Evolutionary conservation across 1,140 invertebrate genomes (phyloP), one percentile per base, ranked within the genome.

Genomic region (Zaprionus capensis): DNA sequence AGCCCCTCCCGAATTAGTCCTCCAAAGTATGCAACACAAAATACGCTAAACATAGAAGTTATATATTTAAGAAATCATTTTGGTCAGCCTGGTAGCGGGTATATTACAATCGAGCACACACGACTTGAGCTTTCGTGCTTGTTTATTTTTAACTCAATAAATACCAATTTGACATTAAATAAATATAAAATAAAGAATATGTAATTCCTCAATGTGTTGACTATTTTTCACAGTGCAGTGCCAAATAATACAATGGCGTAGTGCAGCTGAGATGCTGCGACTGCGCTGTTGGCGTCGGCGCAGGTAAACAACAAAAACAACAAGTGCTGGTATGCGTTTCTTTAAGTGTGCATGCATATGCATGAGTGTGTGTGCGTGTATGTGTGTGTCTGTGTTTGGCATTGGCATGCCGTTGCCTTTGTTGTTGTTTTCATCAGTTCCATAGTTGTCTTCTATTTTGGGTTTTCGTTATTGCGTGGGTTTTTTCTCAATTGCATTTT

Each of bases 401-500:
- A 78, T 81, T 70, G 75, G 80, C 59, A 80, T 87, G 73, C 86
- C 46, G 74, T 79, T 62, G 66, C 22, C 22, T 57, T 76, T 81
- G 62, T 83, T 73, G 78, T 84, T 81, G 79, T 72, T 87, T 77
- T 81, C 69, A 36, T 76, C 69, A 49, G 51, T 46, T 78, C 64
- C 71, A 62, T 68, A 85, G 78, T 70, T 83, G 71, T 85, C 81
- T 78, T 86, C 80, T 87, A 87, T 86, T 87, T 87, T 87, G 72
- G 80, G 80, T 87, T 79, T 85, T 74, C 77, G 77, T 85, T 86
- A 80, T 82, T 85, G 83, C 77, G 83, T 87, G 84, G 84, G 84
- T 87, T 87, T 87, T 76, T 88, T 87, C 84, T 87, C 85, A 81
- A 88, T 87, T 87, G 85, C 85, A 88, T 88, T 86, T 87, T 87